Conservation (phyloP, 2,113 vertebrate species). For the Trematocara variabile region DNA sequence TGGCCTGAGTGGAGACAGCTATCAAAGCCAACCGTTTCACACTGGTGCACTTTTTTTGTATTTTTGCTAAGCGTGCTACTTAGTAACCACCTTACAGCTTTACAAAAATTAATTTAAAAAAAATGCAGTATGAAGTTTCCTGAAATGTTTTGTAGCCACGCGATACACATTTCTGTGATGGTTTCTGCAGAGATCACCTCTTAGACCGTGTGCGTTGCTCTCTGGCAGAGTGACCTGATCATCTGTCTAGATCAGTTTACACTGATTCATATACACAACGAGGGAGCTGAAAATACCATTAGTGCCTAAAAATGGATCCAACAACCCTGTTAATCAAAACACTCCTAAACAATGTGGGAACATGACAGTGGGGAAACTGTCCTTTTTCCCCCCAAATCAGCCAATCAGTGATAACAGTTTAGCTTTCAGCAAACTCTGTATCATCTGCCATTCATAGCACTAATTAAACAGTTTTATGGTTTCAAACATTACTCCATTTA, state of each 20-base stretch:
- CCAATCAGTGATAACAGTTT: background rate
- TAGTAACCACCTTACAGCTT: background rate
- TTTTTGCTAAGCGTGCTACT: background rate
- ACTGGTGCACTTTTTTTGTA: background rate
- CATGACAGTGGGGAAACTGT: background rate
- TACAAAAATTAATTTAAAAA: background rate
- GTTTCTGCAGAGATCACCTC: background rate
- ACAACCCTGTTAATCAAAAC: background rate
- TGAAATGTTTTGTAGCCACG: background rate
- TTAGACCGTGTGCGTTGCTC: background rate
- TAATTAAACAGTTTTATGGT: background rate
- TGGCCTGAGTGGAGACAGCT: conserved; percentile 18
- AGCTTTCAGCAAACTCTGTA: background rate
- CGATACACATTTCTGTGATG: background rate
- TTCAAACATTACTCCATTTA: background rate
- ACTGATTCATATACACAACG: background rate
- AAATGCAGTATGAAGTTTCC: background rate
- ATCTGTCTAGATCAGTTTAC: background rate
- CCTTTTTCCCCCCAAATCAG: background rate
- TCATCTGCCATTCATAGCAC: background rate
- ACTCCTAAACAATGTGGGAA: background rate
- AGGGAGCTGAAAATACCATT: background rate
- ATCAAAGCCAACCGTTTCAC: background rate
- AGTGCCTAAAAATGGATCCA: background rate
- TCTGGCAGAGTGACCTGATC: background rate